Conservation (phyloP, 2,888 invertebrate species). For the Pocota personata region DNA sequence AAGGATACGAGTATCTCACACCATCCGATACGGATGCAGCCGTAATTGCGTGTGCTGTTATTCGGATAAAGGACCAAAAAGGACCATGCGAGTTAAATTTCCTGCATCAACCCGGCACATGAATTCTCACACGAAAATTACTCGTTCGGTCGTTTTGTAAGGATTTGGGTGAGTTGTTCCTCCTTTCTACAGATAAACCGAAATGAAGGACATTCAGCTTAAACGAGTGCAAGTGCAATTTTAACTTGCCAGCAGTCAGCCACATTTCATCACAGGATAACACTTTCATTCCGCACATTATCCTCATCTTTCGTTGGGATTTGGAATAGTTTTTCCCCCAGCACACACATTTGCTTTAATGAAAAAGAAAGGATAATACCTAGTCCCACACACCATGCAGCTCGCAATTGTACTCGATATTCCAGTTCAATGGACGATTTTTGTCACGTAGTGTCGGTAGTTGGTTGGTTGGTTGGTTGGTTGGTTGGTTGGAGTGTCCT, state of each 20-base stretch:
- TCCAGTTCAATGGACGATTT: slow-evolving; percentile 69
- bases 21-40: slow-evolving; percentile 31
- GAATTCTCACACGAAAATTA: slow-evolving; percentile 49
- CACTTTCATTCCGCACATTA: slow-evolving; percentile 63
- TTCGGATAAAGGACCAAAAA: slow-evolving; percentile 48
- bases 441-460: slow-evolving; percentile 59
- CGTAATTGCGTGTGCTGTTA: slow-evolving; percentile 62
- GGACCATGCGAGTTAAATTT: slow-evolving; percentile 51
- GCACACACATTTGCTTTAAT: slow-evolving; percentile 25
- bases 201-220: slow-evolving; percentile 39
- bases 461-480: no score
- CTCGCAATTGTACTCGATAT: slow-evolving; percentile 46
- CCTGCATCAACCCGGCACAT: slow-evolving; percentile 11
- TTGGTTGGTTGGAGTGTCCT: slow-evolving; percentile 21
- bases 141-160: slow-evolving; percentile 11
- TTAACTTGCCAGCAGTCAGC: slow-evolving; percentile 44
- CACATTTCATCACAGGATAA: slow-evolving; percentile 67
- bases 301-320: slow-evolving; percentile 51
- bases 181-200: not conserved
- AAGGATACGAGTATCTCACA: not conserved
- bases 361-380: slow-evolving; percentile 47
- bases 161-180: not conserved
- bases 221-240: slow-evolving; percentile 61
- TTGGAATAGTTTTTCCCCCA: slow-evolving; percentile 11
- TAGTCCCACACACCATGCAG: not conserved